phyloP scores from a whole-genome alignment of 2,797 vertebrate genomes.

The Dermochelys coriacea region DNA sequence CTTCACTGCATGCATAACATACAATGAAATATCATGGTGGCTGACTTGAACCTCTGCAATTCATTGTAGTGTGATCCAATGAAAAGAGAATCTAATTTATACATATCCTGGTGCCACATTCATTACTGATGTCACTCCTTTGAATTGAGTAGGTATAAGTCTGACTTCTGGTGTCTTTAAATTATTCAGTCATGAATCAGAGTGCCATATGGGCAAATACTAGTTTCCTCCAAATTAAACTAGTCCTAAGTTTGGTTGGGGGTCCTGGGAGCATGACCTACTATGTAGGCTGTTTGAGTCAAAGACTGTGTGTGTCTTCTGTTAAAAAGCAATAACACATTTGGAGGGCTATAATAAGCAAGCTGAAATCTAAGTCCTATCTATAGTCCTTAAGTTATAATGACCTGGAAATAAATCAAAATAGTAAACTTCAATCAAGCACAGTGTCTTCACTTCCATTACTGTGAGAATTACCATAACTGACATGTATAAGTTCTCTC shows the following conservation, averaged over 20 bases:
- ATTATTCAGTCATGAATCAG: neutral
- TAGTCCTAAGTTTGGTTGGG: neutral
- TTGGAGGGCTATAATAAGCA: neutral
- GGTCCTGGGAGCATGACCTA: neutral
- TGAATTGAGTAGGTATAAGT: neutral
- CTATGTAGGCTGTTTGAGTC: neutral
- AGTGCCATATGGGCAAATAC: neutral
- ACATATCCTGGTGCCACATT: too few species aligned
- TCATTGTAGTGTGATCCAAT: neutral
- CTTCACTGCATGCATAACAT: slow-evolving; percentile 10
- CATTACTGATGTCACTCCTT: neutral
- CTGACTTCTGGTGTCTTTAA: neutral
- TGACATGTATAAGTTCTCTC: neutral
- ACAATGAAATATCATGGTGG: neutral
- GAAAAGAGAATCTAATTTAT: neutral
- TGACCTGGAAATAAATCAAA: neutral
- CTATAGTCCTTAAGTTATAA: neutral
- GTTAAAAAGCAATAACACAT: neutral
- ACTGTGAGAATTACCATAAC: neutral
- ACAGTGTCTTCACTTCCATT: neutral
- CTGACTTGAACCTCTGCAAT: slow-evolving; percentile 9
- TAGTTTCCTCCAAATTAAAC: neutral
- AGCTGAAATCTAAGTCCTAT: neutral
- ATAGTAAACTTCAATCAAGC: neutral
- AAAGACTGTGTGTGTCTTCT: neutral